These are phyloP conservation scores for Nemoura dubitans DNA, from an alignment of 2,888 invertebrate species.

Conservation along the genomic window DNA sequence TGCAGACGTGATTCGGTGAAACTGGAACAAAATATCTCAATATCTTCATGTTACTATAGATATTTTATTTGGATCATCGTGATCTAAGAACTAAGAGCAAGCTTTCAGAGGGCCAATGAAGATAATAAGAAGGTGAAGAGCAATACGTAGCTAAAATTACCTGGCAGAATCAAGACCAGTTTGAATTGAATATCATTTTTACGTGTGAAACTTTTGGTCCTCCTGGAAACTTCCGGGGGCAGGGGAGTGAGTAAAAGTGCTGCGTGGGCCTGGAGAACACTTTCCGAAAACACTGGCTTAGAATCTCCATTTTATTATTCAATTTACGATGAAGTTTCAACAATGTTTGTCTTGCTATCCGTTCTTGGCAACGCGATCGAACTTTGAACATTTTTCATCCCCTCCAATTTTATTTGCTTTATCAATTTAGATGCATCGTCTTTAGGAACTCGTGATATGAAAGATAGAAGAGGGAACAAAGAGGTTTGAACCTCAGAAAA, in stretches of 20 bases:
- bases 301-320: conserved; percentile 12
- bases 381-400: conserved; percentile 5
- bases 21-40: no score
- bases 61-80: no score
- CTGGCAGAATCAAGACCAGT: no score
- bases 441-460: background rate
- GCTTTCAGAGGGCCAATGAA: no score
- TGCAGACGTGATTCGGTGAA: no score
- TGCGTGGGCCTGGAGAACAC: background rate
- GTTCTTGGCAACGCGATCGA: background rate
- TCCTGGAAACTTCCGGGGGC: background rate
- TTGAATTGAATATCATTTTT: background rate
- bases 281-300: conserved; percentile 1
- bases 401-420: conserved; percentile 12
- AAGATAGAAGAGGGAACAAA: background rate
- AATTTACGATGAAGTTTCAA: conserved; percentile 7
- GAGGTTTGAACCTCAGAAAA: background rate
- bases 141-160: no score
- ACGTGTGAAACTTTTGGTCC: background rate
- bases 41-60: no score
- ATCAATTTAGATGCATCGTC: background rate
- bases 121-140: no score
- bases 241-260: background rate
- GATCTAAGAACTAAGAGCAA: no score
- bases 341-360: conserved; percentile 12